phyloP scores from a whole-genome alignment of 1,140 invertebrate species.

The Formica selysi region DNA sequence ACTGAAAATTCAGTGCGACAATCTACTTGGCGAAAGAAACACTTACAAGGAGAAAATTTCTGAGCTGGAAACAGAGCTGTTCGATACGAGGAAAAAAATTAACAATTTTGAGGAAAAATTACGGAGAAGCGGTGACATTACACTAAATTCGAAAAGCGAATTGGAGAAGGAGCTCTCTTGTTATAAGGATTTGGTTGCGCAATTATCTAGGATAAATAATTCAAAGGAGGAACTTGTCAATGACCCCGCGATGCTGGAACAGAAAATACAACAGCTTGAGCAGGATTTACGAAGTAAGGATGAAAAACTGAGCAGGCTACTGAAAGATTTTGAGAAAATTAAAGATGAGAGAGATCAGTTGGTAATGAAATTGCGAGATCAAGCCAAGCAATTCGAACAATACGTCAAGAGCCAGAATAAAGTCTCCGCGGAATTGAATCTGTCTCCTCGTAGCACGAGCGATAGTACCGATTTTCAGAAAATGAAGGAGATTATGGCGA shows the following conservation, averaged over 20 bases:
- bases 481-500: conserved; percentile 79
- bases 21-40: conserved; percentile 75
- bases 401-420: conserved; percentile 81
- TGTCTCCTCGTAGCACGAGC: conserved; percentile 74
- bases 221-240: conserved; percentile 68
- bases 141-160: conserved; percentile 65
- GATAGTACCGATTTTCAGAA: conserved; percentile 81
- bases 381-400: conserved; percentile 82
- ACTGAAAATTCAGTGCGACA: conserved; percentile 77
- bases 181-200: conserved; percentile 75
- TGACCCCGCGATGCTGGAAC: conserved; percentile 69
- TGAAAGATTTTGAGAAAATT: conserved; percentile 79
- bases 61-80: conserved; percentile 78
- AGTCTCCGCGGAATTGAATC: conserved; percentile 81
- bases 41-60: conserved; percentile 76
- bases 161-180: conserved; percentile 77
- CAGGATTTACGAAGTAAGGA: conserved; percentile 78
- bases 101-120: conserved; percentile 72
- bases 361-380: conserved; percentile 80
- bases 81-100: conserved; percentile 73
- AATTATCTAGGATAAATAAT: conserved; percentile 71
- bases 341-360: conserved; percentile 81
- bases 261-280: conserved; percentile 79
- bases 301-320: conserved; percentile 71
- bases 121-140: conserved; percentile 62